Evolutionary conservation across 2,797 vertebrate genomes (phyloP).

Genomic region (Poecilia picta): DNA sequence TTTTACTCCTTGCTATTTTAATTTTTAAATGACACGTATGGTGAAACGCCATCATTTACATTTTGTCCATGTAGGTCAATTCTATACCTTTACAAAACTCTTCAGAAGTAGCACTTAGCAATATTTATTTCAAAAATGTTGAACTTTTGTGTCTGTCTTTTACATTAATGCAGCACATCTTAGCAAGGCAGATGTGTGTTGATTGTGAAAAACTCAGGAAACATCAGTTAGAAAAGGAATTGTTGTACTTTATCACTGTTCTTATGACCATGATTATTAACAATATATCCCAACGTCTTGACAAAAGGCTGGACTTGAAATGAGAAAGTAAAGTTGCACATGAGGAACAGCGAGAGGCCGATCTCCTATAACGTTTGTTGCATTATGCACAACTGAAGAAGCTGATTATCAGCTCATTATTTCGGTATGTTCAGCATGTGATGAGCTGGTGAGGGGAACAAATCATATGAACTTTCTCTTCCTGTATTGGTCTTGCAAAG

Average conservation of each 20-base stretch:
- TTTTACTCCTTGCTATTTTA: background rate
- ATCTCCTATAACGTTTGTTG: too few species aligned
- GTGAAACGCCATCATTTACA: background rate
- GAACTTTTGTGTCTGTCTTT: background rate
- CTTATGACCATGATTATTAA: background rate
- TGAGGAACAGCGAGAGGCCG: background rate
- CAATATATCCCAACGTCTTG: background rate
- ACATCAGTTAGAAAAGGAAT: background rate
- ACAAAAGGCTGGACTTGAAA: background rate
- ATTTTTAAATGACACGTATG: background rate
- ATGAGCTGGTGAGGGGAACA: conserved; percentile 41
- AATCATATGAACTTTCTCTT: conserved; percentile 50
- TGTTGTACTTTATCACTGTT: background rate
- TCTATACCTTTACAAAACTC: background rate
- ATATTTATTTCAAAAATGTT: background rate
- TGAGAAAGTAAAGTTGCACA: background rate
- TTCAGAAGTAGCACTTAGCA: background rate
- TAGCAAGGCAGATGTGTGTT: background rate
- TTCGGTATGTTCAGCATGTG: conserved; percentile 58
- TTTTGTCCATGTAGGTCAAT: background rate
- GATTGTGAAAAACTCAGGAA: background rate
- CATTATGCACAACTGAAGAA: background rate
- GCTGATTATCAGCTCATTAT: conserved; percentile 20
- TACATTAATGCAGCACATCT: background rate
- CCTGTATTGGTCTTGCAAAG: conserved; percentile 40